Evolutionary conservation across 2,888 invertebrate genomes (phyloP).

Genomic region (Drosophila cognata): DNA sequence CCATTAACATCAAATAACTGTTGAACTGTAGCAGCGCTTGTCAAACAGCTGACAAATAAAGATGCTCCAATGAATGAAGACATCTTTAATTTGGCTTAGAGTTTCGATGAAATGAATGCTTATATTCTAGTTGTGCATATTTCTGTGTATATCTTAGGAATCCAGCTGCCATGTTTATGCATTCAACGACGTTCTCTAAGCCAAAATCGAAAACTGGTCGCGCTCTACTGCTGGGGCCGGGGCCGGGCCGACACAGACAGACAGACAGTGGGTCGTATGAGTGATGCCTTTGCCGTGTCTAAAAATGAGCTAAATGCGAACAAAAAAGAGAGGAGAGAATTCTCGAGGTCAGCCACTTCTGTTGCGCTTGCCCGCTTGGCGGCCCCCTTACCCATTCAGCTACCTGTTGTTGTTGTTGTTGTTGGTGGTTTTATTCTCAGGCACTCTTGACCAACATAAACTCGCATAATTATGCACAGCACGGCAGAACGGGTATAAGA

Average conservation of each 20-base stretch:
- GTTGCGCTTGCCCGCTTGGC: conserved; percentile 35
- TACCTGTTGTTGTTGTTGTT: conserved; percentile 34
- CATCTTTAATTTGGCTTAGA: neutral
- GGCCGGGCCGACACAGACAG: neutral
- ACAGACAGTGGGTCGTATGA: conserved; percentile 61
- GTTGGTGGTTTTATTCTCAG: conserved; percentile 58
- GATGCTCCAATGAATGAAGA: conserved; percentile 24
- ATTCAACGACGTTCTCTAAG: conserved; percentile 53
- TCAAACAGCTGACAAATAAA: conserved; percentile 34
- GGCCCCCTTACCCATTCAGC: conserved; percentile 29
- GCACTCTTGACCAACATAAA: conserved; percentile 72
- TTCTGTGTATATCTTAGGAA: conserved; percentile 43
- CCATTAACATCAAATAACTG: conserved; percentile 24
- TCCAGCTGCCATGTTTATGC: conserved; percentile 70
- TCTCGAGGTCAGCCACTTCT: conserved; percentile 78
- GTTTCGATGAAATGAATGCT: conserved; percentile 15
- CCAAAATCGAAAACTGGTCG: conserved; percentile 42
- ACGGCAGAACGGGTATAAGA: conserved; percentile 11
- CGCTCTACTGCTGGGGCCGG: conserved; percentile 11
- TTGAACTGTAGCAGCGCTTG: conserved; percentile 30
- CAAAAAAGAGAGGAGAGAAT: conserved; percentile 43
- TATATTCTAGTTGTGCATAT: conserved; percentile 37
- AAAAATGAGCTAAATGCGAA: conserved; percentile 9
- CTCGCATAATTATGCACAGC: conserved; percentile 50
- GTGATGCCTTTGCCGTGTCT: conserved; percentile 60